phyloP scores from a whole-genome alignment of 2,797 vertebrate genomes.

The Thunnus albacares region DNA sequence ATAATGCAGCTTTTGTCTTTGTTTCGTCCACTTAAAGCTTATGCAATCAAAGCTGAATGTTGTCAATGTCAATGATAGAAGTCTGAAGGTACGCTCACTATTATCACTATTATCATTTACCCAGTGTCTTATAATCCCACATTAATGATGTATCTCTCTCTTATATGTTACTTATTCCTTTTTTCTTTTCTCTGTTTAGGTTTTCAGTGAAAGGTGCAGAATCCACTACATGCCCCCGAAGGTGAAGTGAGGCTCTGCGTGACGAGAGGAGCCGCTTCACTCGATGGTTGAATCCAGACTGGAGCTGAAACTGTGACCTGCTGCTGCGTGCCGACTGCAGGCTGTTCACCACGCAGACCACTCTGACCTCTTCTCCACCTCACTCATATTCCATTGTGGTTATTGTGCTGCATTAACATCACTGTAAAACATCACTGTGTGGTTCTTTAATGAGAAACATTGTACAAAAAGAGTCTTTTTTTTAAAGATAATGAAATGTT shows the following conservation, averaged over 20 bases:
- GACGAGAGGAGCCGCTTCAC: slow-evolving; percentile 26
- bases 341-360: slow-evolving; percentile 41
- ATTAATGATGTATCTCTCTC: no score
- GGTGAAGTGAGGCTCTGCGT: slow-evolving; percentile 83
- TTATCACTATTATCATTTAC: no score
- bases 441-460: slow-evolving; percentile 62
- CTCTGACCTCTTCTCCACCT: slow-evolving; percentile 50
- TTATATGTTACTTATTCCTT: no score
- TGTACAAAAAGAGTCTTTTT: slow-evolving; percentile 72
- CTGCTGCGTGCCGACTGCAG: slow-evolving; percentile 41
- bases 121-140: no score
- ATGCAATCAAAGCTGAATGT: no score
- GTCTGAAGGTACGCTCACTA: no score
- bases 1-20: no score
- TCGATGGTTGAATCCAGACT: slow-evolving; percentile 54
- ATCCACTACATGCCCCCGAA: slow-evolving; percentile 95
- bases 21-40: no score
- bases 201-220: slow-evolving; percentile 95
- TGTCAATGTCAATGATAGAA: no score
- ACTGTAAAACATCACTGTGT: slow-evolving; percentile 52
- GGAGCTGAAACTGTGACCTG: slow-evolving; percentile 60
- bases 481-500: slow-evolving; percentile 78
- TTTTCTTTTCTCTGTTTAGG: slow-evolving; percentile 73
- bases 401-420: slow-evolving; percentile 52
- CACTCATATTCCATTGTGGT: slow-evolving; percentile 52